Evolutionary conservation across 2,888 invertebrate species (phyloP).

Genomic region (Pinctada fucata): DNA sequence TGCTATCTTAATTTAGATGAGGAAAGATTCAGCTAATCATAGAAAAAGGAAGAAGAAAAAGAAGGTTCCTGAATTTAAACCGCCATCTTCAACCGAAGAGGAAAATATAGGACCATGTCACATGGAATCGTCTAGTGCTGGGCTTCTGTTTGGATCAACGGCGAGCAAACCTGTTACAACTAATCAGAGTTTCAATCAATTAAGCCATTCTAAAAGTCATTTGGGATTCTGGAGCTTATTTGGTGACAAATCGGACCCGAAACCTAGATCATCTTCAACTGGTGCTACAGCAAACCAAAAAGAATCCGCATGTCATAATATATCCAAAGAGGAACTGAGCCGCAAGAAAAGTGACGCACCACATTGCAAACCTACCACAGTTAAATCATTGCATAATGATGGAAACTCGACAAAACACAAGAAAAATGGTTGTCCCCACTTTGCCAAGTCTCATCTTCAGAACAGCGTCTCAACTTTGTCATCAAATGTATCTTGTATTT

Average conservation of each 20-base stretch:
- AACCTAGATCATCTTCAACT: background rate
- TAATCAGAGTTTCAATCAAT: background rate
- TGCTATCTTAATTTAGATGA: background rate
- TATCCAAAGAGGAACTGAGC: background rate
- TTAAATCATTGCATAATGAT: background rate
- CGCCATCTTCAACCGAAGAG: background rate
- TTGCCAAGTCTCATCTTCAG: background rate
- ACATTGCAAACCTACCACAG: background rate
- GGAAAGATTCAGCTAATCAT: conserved; percentile 6
- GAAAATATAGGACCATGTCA: background rate
- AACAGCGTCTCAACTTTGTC: background rate
- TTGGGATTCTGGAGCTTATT: conserved; percentile 22
- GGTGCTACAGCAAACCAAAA: background rate
- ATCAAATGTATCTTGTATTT: background rate
- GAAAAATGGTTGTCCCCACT: conserved; percentile 10
- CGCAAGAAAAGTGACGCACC: background rate
- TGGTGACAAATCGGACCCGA: conserved; percentile 7
- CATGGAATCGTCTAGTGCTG: conserved; percentile 34
- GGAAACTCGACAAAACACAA: background rate
- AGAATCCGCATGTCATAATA: background rate
- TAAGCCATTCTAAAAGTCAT: conserved; percentile 13
- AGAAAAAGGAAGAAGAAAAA: conserved; percentile 37
- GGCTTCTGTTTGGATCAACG: conserved; percentile 43
- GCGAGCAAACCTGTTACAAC: conserved; percentile 3
- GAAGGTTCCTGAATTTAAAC: conserved; percentile 17